Conservation (phyloP, 2,888 invertebrate species). For the Ecliptopera silaceata region DNA sequence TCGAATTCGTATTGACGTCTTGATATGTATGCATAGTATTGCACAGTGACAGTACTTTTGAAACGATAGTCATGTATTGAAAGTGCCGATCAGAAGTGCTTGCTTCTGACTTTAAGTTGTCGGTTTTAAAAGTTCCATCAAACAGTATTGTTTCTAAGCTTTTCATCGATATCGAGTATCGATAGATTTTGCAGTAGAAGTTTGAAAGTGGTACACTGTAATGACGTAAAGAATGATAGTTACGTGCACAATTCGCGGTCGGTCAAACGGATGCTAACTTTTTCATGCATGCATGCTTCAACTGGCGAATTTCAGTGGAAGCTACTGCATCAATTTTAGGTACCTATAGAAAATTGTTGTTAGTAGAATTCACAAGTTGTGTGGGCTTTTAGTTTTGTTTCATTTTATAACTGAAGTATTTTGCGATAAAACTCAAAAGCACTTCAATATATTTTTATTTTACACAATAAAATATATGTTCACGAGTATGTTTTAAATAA, state of each 20-base stretch:
- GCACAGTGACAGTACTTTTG: neutral
- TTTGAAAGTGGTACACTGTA: constrained; percentile 21
- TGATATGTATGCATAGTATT: neutral
- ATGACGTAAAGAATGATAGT: constrained; percentile 35
- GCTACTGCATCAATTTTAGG: constrained; percentile 23
- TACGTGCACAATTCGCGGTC: constrained; percentile 30
- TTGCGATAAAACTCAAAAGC: too few relatives aligned
- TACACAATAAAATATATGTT: neutral
- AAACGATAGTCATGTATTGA: too few relatives aligned
- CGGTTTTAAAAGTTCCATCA: neutral
- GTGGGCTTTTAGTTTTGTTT: neutral
- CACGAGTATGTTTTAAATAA: too few relatives aligned
- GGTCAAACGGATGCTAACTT: constrained; percentile 44
- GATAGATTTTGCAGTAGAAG: constrained; percentile 9
- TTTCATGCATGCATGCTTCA: constrained; percentile 40
- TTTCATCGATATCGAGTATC: constrained; percentile 33
- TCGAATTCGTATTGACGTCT: neutral
- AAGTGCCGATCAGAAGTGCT: too few relatives aligned
- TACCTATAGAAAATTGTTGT: constrained; percentile 25
- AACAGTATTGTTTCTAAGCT: too few relatives aligned
- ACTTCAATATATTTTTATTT: too few relatives aligned
- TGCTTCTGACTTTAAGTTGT: too few relatives aligned
- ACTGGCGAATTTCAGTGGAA: constrained; percentile 33
- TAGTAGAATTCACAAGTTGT: constrained; percentile 29
- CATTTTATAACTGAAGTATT: neutral